These are phyloP conservation scores for Amphiduros pacificus DNA, from an alignment of 2,888 invertebrate species.

Conservation along the genomic window DNA sequence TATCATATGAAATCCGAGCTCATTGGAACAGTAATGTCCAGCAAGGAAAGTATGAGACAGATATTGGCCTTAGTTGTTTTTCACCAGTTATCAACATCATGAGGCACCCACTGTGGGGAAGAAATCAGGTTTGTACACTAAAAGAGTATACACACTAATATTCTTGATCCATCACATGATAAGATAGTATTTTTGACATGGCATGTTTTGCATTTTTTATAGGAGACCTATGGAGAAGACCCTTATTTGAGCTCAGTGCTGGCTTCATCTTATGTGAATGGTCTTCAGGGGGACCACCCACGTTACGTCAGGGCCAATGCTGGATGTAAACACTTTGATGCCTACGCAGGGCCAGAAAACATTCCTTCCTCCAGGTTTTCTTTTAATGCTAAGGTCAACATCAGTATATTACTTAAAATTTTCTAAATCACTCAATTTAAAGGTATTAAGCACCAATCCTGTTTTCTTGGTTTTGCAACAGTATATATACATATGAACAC, in stretches of 20 bases:
- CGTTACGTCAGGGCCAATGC: slow-evolving; percentile 47
- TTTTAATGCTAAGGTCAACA: slow-evolving; percentile 30
- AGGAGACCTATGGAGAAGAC: slow-evolving; percentile 58
- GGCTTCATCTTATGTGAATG: slow-evolving; percentile 44
- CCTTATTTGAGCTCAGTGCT: slow-evolving; percentile 47
- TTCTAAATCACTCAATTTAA: too few species aligned
- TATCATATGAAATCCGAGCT: slow-evolving; percentile 35
- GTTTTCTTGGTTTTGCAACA: too few species aligned
- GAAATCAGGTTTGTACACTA: slow-evolving; percentile 50
- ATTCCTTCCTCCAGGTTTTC: slow-evolving; percentile 31
- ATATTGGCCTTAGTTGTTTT: slow-evolving; percentile 51
- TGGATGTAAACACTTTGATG: slow-evolving; percentile 56
- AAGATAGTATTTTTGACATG: too few species aligned
- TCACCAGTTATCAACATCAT: slow-evolving; percentile 56
- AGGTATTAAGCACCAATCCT: too few species aligned
- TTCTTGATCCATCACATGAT: too few species aligned
- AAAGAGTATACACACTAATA: too few species aligned
- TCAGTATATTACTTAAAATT: too few species aligned
- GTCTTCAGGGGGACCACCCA: slow-evolving; percentile 49
- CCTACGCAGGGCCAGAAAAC: slow-evolving; percentile 54
- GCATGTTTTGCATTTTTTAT: not conserved
- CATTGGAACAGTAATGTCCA: slow-evolving; percentile 30
- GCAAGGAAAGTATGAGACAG: slow-evolving; percentile 28
- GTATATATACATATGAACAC: too few species aligned
- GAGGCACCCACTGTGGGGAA: slow-evolving; percentile 57